Percentiles rank a stretch among this genome's conserved stretches.
Evolutionary conservation across 2,888 invertebrate species (phyloP).

Genomic region (Ligdia adustata): DNA sequence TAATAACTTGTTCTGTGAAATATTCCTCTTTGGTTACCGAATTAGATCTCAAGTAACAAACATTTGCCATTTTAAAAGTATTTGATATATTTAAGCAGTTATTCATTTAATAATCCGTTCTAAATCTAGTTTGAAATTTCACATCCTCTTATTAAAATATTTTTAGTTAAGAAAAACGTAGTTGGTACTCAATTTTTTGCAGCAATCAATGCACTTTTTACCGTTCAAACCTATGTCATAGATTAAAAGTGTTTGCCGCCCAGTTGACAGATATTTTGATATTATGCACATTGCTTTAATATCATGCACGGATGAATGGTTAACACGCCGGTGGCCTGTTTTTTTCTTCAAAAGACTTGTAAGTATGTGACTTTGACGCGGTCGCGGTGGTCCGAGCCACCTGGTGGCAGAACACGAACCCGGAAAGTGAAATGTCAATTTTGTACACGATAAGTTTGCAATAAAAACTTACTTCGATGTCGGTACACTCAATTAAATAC

Average conservation of each 20-base stretch:
- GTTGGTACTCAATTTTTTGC: conserved; percentile 16
- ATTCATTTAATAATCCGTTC: too few species aligned
- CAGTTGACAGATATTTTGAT: conserved; percentile 78
- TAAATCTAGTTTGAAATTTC: too few species aligned
- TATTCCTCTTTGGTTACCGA: too few species aligned
- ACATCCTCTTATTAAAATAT: neutral
- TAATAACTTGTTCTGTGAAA: conserved; percentile 9
- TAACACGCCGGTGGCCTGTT: conserved; percentile 73
- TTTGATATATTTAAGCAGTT: too few species aligned
- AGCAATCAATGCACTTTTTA: conserved; percentile 2
- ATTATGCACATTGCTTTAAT: conserved; percentile 74
- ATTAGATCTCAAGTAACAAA: too few species aligned
- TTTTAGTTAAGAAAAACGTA: neutral
- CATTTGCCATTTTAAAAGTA: too few species aligned
- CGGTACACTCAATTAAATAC: conserved; percentile 22
- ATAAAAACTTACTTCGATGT: conserved; percentile 24
- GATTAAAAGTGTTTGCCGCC: conserved; percentile 70
- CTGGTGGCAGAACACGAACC: conserved; percentile 56
- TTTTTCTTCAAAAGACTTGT: conserved; percentile 74
- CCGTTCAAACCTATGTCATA: conserved; percentile 31
- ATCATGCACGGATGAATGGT: conserved; percentile 74
- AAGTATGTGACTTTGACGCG: conserved; percentile 77
- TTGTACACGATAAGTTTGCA: conserved; percentile 38
- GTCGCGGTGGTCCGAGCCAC: conserved; percentile 69
- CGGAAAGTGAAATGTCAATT: conserved; percentile 74